phyloP scores from a whole-genome alignment of 2,113 vertebrate species.

The Castor canadensis region DNA sequence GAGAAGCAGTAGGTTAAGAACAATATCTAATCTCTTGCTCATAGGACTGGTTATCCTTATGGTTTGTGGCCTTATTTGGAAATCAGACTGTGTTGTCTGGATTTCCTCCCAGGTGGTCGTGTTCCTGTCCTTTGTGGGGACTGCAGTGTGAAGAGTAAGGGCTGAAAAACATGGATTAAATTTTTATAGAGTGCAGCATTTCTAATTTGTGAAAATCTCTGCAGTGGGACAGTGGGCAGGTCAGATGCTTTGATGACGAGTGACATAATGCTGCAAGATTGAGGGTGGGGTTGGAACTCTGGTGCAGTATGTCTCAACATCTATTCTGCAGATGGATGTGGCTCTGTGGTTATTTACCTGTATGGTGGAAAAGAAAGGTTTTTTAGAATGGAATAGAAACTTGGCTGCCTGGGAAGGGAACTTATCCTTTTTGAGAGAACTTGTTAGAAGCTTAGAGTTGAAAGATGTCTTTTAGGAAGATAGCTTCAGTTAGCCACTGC shows the following conservation, averaged over 20 bases:
- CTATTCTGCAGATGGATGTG: neutral
- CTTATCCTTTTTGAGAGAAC: conserved; percentile 32
- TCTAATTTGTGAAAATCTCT: conserved; percentile 50
- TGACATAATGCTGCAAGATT: conserved; percentile 49
- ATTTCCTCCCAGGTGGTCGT: conserved; percentile 25
- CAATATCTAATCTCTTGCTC: neutral
- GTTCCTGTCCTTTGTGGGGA: neutral
- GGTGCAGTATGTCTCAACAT: conserved; percentile 35
- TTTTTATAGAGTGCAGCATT: conserved; percentile 27
- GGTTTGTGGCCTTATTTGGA: conserved; percentile 7
- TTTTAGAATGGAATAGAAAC: conserved; percentile 34
- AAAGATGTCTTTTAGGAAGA: conserved; percentile 50
- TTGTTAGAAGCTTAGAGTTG: conserved; percentile 23
- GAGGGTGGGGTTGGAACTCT: conserved; percentile 44
- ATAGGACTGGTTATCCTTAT: neutral
- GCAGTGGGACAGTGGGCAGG: neutral
- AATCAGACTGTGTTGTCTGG: neutral
- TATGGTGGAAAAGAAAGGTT: conserved; percentile 23
- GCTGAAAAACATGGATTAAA: neutral
- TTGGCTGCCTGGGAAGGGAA: conserved; percentile 24
- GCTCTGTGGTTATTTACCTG: neutral
- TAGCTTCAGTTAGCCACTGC: conserved; percentile 30
- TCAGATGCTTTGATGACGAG: conserved; percentile 17
- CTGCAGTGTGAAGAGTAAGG: neutral
- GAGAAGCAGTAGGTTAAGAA: neutral